Conservation (phyloP, 2,113 vertebrate species). For the Brachypteracias leptosomus region DNA sequence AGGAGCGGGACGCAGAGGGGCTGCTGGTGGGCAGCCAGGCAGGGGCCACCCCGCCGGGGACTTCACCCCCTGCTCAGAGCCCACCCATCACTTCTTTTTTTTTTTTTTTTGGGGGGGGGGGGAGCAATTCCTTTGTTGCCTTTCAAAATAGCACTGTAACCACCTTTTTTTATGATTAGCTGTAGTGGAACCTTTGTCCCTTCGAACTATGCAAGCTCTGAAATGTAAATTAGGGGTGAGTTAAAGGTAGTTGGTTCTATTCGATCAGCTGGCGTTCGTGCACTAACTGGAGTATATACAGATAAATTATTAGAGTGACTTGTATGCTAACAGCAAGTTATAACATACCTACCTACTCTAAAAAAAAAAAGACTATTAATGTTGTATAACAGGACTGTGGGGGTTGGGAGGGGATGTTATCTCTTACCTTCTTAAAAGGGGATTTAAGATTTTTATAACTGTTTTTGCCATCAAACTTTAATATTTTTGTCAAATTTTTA, state of each 20-base stretch:
- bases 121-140: conserved; percentile 77
- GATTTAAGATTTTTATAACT: conserved; percentile 82
- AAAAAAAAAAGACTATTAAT: conserved; percentile 69
- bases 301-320: conserved; percentile 76
- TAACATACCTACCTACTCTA: conserved; percentile 79
- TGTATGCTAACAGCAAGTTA: conserved; percentile 76
- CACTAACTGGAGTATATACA: conserved; percentile 77
- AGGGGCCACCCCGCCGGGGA: conserved; percentile 37
- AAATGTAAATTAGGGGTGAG: conserved; percentile 78
- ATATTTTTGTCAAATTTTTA: conserved; percentile 84
- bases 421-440: conserved; percentile 77
- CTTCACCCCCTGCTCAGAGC: conserved; percentile 69
- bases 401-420: conserved; percentile 67
- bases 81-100: conserved; percentile 35
- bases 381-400: conserved; percentile 76
- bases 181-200: conserved; percentile 78
- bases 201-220: conserved; percentile 82
- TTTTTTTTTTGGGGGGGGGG: too few relatives aligned
- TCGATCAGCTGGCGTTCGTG: conserved; percentile 73
- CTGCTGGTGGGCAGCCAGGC: conserved; percentile 15
- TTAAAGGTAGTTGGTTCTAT: conserved; percentile 75
- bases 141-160: conserved; percentile 80
- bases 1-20: conserved; percentile 8
- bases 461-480: conserved; percentile 82
- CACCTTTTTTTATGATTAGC: conserved; percentile 78